Base-by-base conservation (phyloP, 2,888 invertebrate genomes). In the Saturnia japonica region DNA sequence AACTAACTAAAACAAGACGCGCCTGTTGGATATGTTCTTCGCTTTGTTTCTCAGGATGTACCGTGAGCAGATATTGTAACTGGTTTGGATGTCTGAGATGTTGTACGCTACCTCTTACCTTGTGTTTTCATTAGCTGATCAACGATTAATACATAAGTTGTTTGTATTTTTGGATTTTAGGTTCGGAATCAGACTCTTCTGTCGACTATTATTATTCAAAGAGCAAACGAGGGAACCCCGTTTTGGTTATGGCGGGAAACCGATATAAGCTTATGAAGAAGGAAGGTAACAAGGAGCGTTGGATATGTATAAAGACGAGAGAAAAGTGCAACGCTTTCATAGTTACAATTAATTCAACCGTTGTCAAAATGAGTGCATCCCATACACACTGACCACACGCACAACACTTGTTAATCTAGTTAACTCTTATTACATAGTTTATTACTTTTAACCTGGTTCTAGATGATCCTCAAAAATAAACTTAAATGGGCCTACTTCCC, bases 231-330 rank as follows among this genome's bases (percentile, higher is more conserved):
- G 87, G 87, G 1, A 86, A 86, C 42, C 79, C 78, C 1, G 80
- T 86, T 42, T 71, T 87, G 9, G 77, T 87, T 8, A 71, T 85
- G 14, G 81, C 80, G 8, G 77, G 76, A 0, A 70, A 85, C 42
- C 77, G 85, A 11, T 87, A 78, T 64, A 85, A 85, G 71, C 72
- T 84, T n/a, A 81, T 80, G 79, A 82, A 76, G 73, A 72, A 72
- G 12, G 75, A 71, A 4, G 82, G 79, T 1, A 69, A 51, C 8
- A 76, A 71, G n/a, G 76, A 78, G 57, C 71, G 85, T 19, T 88
- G 88, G 88, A 76, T 82, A 16, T 88, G 88, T 68, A 87, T 84
- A 73, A 84, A 83, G 74, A 82, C 84, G 1, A 76, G 78, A 28
- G 75, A 78, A 51, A 76, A 75, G 34, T 88, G 88, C 69, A 85